Conservation (phyloP, 2,113 vertebrate species). For the Lophochroa leadbeateri region DNA sequence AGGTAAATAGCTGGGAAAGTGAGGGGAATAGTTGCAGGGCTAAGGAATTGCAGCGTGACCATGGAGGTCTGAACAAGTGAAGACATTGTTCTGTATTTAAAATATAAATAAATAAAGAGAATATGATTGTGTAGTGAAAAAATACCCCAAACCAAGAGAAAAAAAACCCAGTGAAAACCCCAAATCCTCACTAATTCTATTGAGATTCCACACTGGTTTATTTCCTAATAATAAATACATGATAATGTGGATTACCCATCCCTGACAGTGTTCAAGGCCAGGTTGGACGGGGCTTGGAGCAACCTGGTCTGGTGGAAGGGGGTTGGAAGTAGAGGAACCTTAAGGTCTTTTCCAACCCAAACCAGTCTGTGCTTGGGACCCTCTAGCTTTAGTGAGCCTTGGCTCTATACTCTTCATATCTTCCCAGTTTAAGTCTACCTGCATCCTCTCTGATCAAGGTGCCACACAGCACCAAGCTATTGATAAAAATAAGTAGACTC, state of each 20-base stretch:
- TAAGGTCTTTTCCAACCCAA: background rate
- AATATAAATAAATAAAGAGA: background rate
- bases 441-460: background rate
- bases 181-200: background rate
- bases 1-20: background rate
- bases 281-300: background rate
- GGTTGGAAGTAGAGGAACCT: background rate
- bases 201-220: background rate
- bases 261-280: background rate
- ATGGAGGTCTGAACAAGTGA: background rate
- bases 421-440: background rate
- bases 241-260: background rate
- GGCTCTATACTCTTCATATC: background rate
- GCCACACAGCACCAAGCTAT: background rate
- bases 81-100: background rate
- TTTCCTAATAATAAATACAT: background rate
- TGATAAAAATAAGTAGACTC: background rate
- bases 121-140: accelerated
- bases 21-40: background rate
- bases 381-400: background rate
- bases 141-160: background rate
- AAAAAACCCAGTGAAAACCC: background rate
- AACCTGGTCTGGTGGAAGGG: background rate
- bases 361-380: background rate
- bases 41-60: background rate